These are phyloP conservation scores for Ranitomeya variabilis DNA, from an alignment of 2,113 vertebrate species.

Conservation along the genomic window DNA sequence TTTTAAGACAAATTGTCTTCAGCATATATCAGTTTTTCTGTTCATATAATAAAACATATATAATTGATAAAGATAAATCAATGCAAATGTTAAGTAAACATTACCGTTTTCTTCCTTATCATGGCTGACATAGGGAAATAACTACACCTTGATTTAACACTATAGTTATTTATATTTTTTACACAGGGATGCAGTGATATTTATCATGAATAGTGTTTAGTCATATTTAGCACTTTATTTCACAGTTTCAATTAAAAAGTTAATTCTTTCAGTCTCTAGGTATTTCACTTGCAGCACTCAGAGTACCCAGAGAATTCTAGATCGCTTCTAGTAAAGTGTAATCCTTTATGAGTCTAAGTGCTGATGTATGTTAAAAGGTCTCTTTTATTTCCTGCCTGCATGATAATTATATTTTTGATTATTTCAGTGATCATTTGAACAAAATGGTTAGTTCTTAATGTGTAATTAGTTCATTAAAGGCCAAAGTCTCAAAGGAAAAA, in stretches of 20 bases:
- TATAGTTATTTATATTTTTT: too few relatives aligned
- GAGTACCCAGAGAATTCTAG: neutral
- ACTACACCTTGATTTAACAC: too few relatives aligned
- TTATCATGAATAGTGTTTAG: neutral
- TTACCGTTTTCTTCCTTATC: too few relatives aligned
- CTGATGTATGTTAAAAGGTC: conserved; percentile 13
- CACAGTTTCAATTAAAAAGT: neutral
- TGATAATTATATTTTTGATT: conserved; percentile 20
- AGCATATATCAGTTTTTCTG: too few relatives aligned
- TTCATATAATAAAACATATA: too few relatives aligned
- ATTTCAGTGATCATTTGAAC: neutral
- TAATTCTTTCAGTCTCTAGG: neutral
- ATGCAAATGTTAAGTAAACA: too few relatives aligned
- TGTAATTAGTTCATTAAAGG: conserved; percentile 36
- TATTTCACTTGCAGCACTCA: neutral
- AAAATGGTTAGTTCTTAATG: neutral
- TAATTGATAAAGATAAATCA: too few relatives aligned
- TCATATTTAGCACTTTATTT: neutral
- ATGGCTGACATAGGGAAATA: too few relatives aligned
- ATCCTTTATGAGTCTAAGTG: neutral
- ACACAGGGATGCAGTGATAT: neutral
- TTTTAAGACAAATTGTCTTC: too few relatives aligned
- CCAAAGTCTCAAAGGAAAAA: conserved; percentile 17
- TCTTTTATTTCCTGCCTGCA: neutral
- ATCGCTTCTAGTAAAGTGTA: too few relatives aligned